phyloP scores from a whole-genome alignment of 2,113 vertebrate species.

The Gnathonemus echidnorhynchus region DNA sequence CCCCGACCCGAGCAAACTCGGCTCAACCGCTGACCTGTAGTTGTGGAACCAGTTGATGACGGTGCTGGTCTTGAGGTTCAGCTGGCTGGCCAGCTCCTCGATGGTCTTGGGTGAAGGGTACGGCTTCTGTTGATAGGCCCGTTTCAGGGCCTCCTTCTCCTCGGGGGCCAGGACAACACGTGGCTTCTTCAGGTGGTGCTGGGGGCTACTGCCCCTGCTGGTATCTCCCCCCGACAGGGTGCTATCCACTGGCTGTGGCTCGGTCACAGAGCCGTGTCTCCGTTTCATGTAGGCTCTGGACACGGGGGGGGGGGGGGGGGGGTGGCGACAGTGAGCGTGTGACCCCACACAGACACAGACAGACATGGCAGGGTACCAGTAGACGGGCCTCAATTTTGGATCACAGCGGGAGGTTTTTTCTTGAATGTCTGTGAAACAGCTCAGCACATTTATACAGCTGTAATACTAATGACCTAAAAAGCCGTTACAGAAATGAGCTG shows the following conservation, averaged over 20 bases:
- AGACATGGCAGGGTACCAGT: neutral
- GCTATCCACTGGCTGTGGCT: constrained; percentile 76
- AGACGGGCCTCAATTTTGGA: neutral
- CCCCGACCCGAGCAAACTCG: constrained; percentile 2
- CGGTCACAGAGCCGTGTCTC: constrained; percentile 85
- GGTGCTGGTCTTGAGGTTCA: constrained; percentile 97
- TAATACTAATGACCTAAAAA: neutral
- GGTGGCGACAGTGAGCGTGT: neutral
- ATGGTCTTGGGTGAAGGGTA: constrained; percentile 96
- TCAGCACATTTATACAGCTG: neutral
- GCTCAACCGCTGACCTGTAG: constrained; percentile 72
- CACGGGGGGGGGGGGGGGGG: neutral
- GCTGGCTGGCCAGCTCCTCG: constrained; percentile 94
- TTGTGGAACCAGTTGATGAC: constrained; percentile 99
- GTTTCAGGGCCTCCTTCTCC: constrained; percentile 88
- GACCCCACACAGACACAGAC: neutral
- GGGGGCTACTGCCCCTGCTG: constrained; percentile 81
- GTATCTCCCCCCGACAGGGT: constrained; percentile 69
- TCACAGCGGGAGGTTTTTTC: neutral
- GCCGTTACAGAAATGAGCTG: neutral
- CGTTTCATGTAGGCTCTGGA: constrained; percentile 87
- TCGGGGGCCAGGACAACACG: constrained; percentile 88
- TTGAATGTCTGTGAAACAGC: neutral
- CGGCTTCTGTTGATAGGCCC: constrained; percentile 90
- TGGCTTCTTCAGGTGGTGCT: constrained; percentile 87